These are phyloP conservation scores for Teleogryllus oceanicus DNA, from an alignment of 2,888 invertebrate genomes.

Conservation along the genomic window DNA sequence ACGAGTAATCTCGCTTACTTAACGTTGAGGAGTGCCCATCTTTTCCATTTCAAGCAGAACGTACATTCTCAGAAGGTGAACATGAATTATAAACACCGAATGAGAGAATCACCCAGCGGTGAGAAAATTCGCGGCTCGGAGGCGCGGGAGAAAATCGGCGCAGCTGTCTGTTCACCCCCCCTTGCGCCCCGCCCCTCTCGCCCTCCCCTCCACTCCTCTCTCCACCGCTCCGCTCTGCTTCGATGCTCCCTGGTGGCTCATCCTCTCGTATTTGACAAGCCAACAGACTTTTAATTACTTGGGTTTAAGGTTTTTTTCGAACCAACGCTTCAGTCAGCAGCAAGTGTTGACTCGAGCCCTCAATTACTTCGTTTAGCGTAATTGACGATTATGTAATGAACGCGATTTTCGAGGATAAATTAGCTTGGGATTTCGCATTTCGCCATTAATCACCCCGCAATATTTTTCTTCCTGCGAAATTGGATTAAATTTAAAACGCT, in stretches of 20 bases:
- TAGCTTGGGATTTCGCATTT: not conserved
- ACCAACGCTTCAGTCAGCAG: not conserved
- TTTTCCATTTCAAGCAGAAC: too few species aligned
- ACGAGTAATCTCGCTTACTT: too few species aligned
- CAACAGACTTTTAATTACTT: conserved; percentile 6
- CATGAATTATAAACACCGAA: too few species aligned
- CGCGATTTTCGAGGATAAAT: not conserved
- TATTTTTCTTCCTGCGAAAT: not conserved
- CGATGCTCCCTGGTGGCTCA: not conserved
- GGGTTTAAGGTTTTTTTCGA: not conserved
- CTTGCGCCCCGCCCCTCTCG: too few species aligned
- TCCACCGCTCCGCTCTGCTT: not conserved
- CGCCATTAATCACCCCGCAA: conserved; percentile 6
- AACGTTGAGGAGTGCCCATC: too few species aligned
- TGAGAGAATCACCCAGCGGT: too few species aligned
- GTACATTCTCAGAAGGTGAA: too few species aligned
- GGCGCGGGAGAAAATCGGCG: too few species aligned
- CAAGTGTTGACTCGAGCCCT: conserved; percentile 3
- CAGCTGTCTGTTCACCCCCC: too few species aligned
- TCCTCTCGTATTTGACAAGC: conserved; percentile 18
- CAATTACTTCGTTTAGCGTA: conserved; percentile 18
- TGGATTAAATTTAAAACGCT: not conserved
- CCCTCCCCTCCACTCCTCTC: not conserved
- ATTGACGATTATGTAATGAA: conserved; percentile 4
- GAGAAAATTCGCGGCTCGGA: too few species aligned